Base-by-base conservation (phyloP, 2,797 vertebrate genomes). In the Acrossocheilus fasciatus region DNA sequence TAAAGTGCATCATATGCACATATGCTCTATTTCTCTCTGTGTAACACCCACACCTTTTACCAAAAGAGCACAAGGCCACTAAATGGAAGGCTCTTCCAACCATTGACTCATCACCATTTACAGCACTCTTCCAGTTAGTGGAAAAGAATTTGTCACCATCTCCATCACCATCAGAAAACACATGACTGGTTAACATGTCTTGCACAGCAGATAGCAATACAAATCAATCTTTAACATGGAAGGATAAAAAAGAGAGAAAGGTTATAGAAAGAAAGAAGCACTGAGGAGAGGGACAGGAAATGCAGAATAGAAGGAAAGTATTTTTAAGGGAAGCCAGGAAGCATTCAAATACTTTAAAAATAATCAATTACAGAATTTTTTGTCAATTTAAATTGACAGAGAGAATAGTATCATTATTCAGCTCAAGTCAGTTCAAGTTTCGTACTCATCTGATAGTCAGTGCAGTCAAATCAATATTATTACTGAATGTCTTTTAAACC, bases 81-180 rank as follows among this genome's bases (percentile, higher is more conserved):
- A 7, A 47, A 62, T 34, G 39, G 4, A 66, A 75, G 43, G 20
- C 20, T 75, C 18, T 30, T 26, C 20, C 76, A 43, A 43, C 59
- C 45, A 66, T 52, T 39, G 41, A 79, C 41, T 34, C 9, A 10
- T 82, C 14, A 34, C 70, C 72, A 68, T 76, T 89, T 84, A 41
- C 20, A 78, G 36, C 14, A 36, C 72, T 86, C 64, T 84, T 80
- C 72, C 9, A 9, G 57, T 75, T 68, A 47, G 17, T 18, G 1
- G 14, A 50, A 41, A 26, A 66, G 6, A 59, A 52, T 86, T 30
- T 82, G 73, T 54, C 50, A 15, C 54, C 64, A 82, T 82, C 68
- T 77, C 36, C 36, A 66, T 87, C 50, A 83, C n/a, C n/a, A n/a
- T n/a, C n/a, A 83, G n/a, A 82, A 62, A 30, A 36, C 57, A 62